phyloP scores from a whole-genome alignment of 2,113 vertebrate genomes.

The Bos javanicus region DNA sequence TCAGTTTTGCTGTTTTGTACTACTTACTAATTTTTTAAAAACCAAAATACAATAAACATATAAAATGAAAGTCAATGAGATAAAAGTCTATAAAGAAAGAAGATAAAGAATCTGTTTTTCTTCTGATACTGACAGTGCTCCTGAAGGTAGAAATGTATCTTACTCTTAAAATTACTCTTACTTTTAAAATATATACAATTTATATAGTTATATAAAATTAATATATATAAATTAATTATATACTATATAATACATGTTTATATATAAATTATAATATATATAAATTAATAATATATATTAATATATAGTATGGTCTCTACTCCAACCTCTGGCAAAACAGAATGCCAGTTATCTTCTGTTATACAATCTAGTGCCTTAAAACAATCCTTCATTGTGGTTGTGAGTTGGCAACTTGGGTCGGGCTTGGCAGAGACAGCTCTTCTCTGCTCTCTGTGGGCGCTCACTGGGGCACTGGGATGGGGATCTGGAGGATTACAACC shows the following conservation, averaged over 20 bases:
- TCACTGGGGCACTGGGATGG: not conserved
- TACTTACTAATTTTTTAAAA: not conserved
- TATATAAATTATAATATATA: no score
- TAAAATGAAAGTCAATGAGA: not conserved
- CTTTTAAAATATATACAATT: no score
- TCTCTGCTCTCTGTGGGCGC: not conserved
- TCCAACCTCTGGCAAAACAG: not conserved
- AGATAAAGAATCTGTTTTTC: not conserved
- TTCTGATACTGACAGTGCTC: not conserved
- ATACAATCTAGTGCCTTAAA: not conserved
- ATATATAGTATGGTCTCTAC: not conserved
- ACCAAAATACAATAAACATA: not conserved
- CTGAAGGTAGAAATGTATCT: not conserved
- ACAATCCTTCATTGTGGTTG: not conserved
- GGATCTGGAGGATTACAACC: not conserved
- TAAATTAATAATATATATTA: not conserved
- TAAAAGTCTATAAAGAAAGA: not conserved
- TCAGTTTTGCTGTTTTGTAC: not conserved
- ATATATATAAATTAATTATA: no score
- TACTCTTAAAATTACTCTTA: not conserved
- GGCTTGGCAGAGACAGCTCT: not conserved
- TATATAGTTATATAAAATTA: no score
- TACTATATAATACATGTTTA: no score
- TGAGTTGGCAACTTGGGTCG: not conserved
- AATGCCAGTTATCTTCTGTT: not conserved